A percentile compares a stretch with the other conserved stretches of the same genome.
Conservation (phyloP, 2,797 vertebrate genomes). For the Synanceia verrucosa region DNA sequence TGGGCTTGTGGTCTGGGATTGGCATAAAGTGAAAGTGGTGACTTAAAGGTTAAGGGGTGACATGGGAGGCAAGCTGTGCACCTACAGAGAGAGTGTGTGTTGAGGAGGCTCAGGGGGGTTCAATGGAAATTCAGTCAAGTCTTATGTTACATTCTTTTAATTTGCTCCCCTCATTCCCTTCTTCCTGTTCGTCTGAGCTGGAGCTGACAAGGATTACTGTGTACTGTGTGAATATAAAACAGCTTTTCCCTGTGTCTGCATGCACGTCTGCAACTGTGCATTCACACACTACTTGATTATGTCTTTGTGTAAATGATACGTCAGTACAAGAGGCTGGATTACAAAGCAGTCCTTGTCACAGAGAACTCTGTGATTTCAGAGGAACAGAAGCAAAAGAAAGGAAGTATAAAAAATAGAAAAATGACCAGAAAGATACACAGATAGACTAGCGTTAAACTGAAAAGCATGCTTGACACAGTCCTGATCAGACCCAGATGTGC, state of each 20-base stretch:
- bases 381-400: neutral
- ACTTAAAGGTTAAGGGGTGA: conserved; percentile 27
- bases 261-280: conserved; percentile 2
- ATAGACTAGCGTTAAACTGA: conserved; percentile 16
- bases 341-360: neutral
- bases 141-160: conserved; percentile 47
- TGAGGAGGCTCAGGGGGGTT: conserved; percentile 23
- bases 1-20: conserved; percentile 17
- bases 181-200: conserved; percentile 56
- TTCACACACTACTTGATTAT: conserved; percentile 22
- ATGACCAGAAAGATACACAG: neutral
- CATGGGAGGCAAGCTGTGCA: conserved; percentile 6
- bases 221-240: neutral
- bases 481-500: conserved; percentile 51
- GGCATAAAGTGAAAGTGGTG: conserved; percentile 17
- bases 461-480: conserved; percentile 7
- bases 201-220: conserved; percentile 36
- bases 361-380: neutral
- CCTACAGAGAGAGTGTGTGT: neutral
- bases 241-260: conserved; percentile 7
- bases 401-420: neutral
- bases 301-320: conserved; percentile 2
- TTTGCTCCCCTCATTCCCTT: conserved; percentile 42
- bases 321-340: neutral
- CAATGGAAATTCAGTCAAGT: conserved; percentile 66